Base-by-base conservation (phyloP, 2,797 vertebrate species). In the Simalia tracyae region DNA sequence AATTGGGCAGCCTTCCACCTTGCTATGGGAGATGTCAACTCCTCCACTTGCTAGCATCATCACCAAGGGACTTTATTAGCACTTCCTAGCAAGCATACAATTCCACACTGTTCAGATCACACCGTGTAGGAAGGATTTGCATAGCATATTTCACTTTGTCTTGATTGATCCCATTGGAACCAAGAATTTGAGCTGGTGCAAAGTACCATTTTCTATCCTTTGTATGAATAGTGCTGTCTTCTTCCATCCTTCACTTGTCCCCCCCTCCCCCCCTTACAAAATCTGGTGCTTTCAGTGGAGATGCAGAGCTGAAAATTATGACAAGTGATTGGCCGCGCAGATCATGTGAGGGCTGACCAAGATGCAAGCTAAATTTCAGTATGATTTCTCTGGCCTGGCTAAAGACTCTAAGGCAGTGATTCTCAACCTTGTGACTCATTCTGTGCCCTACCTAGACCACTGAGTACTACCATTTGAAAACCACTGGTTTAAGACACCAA, bases 151-250 rank as follows among this genome's bases (percentile, higher is more conserved):
- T 91, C 93, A 66, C 68, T 59, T 91, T 87, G 66, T 36, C 89
- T 87, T 91, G 89, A 91, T 91, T 89, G 91, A 94, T 94, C 93
- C 91, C 91, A 50, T 28, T 89, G 91, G 91, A 92, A 91, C 91
- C 84, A 60, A 54, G 15, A 26, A 76, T 36, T 22, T 54, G 8
- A 59, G 60, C 85, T 59, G 59, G 3, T 42, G 85, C 68, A 64
- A 84, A 92, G 60, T 59, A 22, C 59, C 17, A n/a, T 87, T 26
- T 90, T 64, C 59, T 36, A 90, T 66, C 42, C 54, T 84, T 54
- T 14, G 26, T 76, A 87, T 59, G 50, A 64, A 64, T 50, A 57
- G 64, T 84, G 81, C 50, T 17, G 26, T 50, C 46, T 88, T 66
- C 46, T 88, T 28, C 50, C 36, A 57, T 56, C 50, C 31, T 87